phyloP scores from a whole-genome alignment of 2,888 invertebrate genomes.

The Mesodorylaimus sp. region DNA sequence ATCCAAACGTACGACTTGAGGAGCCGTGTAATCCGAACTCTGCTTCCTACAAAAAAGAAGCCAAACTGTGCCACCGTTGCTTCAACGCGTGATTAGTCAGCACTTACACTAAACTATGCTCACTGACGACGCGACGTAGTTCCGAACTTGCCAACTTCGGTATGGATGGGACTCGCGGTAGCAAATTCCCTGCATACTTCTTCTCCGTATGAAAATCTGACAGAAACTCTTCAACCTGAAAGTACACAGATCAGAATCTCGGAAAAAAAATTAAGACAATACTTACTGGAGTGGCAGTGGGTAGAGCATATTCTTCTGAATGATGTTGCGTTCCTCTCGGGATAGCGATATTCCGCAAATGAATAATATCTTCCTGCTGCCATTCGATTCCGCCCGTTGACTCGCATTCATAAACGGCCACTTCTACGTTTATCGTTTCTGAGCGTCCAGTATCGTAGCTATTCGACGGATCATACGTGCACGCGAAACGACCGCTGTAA shows the following conservation, averaged over 20 bases:
- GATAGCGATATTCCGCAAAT: slow-evolving; percentile 70
- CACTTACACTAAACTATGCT: neutral
- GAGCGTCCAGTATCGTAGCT: slow-evolving; percentile 5
- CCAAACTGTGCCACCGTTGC: neutral
- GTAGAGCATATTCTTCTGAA: too few species aligned
- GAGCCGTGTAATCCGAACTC: slow-evolving; percentile 14
- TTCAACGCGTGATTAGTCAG: neutral
- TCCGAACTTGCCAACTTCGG: neutral
- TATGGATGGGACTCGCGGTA: neutral
- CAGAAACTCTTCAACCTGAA: too few species aligned
- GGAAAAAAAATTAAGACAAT: too few species aligned
- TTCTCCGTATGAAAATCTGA: too few species aligned
- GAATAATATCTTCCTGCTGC: slow-evolving; percentile 85
- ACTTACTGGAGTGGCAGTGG: too few species aligned
- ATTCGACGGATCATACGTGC: slow-evolving; percentile 64
- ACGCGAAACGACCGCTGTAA: slow-evolving; percentile 88
- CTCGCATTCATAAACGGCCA: slow-evolving; percentile 96
- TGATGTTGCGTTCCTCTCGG: too few species aligned
- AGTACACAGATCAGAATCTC: too few species aligned
- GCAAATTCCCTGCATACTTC: too few species aligned
- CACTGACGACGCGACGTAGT: slow-evolving; percentile 1
- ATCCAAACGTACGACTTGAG: slow-evolving; percentile 39
- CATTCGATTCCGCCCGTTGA: slow-evolving; percentile 74
- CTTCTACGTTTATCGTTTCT: slow-evolving; percentile 30
- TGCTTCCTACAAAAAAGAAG: too few species aligned